Evolutionary conservation across 92 coral and sea anemone species (phyloP).

Genomic region (Palythoa caribaeorum): DNA sequence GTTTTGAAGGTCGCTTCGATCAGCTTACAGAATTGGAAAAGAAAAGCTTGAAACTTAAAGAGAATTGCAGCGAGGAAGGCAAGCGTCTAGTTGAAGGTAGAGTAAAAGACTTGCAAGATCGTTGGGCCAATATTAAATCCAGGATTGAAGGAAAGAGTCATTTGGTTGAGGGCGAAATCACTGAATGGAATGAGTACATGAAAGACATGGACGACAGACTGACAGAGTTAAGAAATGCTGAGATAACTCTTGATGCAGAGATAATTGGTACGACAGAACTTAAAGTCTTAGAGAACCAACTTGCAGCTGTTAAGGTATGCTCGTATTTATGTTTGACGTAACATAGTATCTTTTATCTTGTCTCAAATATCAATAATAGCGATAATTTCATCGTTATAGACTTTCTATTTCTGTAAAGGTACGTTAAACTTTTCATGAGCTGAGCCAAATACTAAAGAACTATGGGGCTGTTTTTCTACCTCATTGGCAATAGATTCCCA

Average conservation of each 20-base stretch:
- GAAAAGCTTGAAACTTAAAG: conserved; percentile 75
- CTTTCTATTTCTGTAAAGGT: too few species aligned
- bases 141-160: conserved; percentile 70
- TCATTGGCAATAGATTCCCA: too few species aligned
- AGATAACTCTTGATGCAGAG: conserved; percentile 76
- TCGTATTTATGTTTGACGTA: not conserved
- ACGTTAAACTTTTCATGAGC: not conserved
- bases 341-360: not conserved
- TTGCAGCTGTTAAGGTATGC: conserved; percentile 76
- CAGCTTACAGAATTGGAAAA: conserved; percentile 71
- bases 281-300: conserved; percentile 74
- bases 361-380: not conserved
- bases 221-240: conserved; percentile 79
- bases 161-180: conserved; percentile 69
- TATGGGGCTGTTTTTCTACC: too few species aligned
- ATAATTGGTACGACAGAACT: conserved; percentile 74
- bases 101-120: conserved; percentile 66
- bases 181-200: conserved; percentile 72
- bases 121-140: conserved; percentile 80
- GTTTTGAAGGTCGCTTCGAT: conserved; percentile 86
- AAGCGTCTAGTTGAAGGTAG: conserved; percentile 70
- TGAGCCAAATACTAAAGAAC: too few species aligned
- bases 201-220: conserved; percentile 75
- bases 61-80: conserved; percentile 85
- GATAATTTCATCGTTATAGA: not conserved